Percentiles rank a stretch among this genome's conserved stretches.
Evolutionary conservation across 1,140 invertebrate species (phyloP).

Genomic region (Lepidotrigona ventralis): DNA sequence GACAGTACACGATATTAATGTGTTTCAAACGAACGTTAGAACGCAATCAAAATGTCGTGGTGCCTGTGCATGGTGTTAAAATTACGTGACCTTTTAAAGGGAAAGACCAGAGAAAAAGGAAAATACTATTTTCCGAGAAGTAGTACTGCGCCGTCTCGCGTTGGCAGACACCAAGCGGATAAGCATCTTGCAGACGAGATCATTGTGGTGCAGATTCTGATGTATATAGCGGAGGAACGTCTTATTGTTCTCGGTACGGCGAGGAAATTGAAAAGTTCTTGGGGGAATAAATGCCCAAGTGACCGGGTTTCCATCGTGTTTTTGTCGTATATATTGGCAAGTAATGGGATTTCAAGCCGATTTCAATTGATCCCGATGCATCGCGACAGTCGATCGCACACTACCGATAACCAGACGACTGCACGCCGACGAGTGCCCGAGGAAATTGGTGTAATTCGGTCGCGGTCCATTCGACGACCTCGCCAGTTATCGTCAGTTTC

Average conservation of each 20-base stretch:
- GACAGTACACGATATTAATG: too few relatives aligned
- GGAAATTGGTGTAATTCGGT: conserved; percentile 60
- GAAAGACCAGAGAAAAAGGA: neutral
- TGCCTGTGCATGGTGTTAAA: too few relatives aligned
- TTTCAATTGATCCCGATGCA: conserved; percentile 50
- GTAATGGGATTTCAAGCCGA: conserved; percentile 48
- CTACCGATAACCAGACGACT: conserved; percentile 26
- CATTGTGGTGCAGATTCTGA: neutral
- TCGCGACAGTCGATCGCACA: conserved; percentile 50
- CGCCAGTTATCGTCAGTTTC: conserved; percentile 45
- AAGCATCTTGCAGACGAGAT: conserved; percentile 2
- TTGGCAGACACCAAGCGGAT: neutral
- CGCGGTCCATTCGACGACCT: conserved; percentile 29
- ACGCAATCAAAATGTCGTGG: too few relatives aligned
- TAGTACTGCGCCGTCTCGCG: neutral
- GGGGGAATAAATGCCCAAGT: conserved; percentile 40
- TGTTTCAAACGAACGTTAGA: too few relatives aligned
- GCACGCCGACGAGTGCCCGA: neutral
- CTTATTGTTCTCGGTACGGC: conserved; percentile 14
- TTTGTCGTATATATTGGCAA: neutral
- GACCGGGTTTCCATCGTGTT: conserved; percentile 26
- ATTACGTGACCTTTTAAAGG: too few relatives aligned
- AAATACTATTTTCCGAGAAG: fast-evolving
- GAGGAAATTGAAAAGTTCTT: conserved; percentile 30
- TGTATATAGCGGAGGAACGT: neutral